Conservation (phyloP, 2,113 vertebrate genomes). For the Anseranas semipalmata region DNA sequence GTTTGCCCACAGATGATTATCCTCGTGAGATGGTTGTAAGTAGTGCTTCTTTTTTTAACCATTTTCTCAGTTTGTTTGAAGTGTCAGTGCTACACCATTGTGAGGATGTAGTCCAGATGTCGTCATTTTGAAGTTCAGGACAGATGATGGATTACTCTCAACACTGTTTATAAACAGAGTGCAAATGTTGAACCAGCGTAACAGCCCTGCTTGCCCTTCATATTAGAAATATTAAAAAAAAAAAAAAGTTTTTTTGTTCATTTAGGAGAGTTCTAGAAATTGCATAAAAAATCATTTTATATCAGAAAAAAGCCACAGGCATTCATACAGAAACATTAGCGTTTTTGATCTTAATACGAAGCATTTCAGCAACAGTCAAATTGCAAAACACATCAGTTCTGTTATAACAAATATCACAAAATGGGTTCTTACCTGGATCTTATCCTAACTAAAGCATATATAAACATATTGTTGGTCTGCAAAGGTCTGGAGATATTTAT, state of each 20-base stretch:
- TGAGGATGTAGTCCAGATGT: constrained; percentile 51
- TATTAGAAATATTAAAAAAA: background rate
- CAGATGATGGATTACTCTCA: constrained; percentile 12
- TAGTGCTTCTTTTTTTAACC: background rate
- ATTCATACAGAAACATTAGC: background rate
- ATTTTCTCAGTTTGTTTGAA: constrained; percentile 46
- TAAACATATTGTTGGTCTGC: background rate
- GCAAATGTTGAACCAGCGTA: background rate
- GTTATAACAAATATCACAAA: background rate
- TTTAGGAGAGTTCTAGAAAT: background rate
- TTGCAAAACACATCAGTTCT: background rate
- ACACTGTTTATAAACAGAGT: constrained; percentile 8
- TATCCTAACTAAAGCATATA: background rate
- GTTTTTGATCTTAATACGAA: background rate
- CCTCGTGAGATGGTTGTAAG: background rate
- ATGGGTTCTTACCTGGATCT: background rate
- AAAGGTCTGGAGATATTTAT: background rate
- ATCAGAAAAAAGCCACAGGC: background rate
- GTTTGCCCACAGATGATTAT: constrained; percentile 12
- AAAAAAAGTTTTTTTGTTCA: background rate
- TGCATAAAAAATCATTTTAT: background rate
- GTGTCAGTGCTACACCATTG: background rate
- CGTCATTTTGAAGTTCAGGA: background rate
- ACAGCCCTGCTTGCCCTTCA: background rate
- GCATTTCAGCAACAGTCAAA: background rate